Percentiles rank a stretch among this genome's conserved stretches.
Evolutionary conservation across 2,888 invertebrate species (phyloP).

Genomic region (Eupithecia pulchellata): DNA sequence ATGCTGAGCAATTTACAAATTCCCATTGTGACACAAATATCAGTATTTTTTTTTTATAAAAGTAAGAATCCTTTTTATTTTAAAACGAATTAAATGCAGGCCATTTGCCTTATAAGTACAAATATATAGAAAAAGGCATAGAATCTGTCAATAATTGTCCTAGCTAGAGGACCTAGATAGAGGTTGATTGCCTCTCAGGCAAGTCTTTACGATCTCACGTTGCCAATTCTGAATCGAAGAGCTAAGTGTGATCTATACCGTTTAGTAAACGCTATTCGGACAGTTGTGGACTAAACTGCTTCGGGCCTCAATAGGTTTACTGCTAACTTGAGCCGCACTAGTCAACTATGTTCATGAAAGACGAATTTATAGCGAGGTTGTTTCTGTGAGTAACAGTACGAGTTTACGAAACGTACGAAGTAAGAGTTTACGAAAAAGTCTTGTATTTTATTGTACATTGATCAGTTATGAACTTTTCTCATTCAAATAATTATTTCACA

Average conservation of each 20-base stretch:
- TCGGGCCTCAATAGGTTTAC: background rate
- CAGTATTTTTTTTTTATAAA: background rate
- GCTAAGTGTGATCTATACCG: slow-evolving; percentile 6
- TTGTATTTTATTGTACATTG: background rate
- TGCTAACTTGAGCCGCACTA: background rate
- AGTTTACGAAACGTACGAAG: background rate
- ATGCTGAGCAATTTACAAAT: background rate
- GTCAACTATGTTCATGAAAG: background rate
- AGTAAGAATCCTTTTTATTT: no score
- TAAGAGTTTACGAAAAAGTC: background rate
- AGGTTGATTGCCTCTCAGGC: slow-evolving; percentile 27
- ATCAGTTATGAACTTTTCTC: background rate
- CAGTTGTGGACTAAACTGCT: slow-evolving; percentile 5
- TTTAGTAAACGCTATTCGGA: slow-evolving; percentile 4
- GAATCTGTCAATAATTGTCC: background rate
- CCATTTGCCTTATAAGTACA: background rate
- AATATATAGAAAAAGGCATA: background rate
- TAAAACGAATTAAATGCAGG: background rate
- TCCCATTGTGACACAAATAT: background rate
- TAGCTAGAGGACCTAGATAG: background rate
- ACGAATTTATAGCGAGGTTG: background rate
- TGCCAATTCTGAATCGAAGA: slow-evolving; percentile 17
- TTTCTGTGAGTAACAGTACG: background rate
- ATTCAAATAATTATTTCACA: background rate
- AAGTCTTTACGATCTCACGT: slow-evolving; percentile 21